These are phyloP conservation scores for Gryllus longicercus DNA, from an alignment of 2,888 invertebrate species.

Conservation along the genomic window DNA sequence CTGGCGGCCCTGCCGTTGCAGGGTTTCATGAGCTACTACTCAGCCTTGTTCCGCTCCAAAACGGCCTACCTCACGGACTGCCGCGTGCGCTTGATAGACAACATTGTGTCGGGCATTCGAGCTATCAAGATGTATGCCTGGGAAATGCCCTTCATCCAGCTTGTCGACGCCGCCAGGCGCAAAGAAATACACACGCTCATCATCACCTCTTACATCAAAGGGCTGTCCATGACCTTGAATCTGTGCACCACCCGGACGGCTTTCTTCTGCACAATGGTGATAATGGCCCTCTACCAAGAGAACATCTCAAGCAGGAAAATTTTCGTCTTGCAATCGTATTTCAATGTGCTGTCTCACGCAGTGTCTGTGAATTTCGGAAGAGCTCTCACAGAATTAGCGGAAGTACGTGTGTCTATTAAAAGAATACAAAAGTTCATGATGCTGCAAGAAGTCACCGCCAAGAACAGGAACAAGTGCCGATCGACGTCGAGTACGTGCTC, in stretches of 20 bases:
- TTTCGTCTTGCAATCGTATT: slow-evolving; percentile 4
- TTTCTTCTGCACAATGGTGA: neutral
- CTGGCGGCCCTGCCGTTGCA: slow-evolving; percentile 38
- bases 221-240: neutral
- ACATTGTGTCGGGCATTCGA: neutral
- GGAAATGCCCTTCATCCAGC: neutral
- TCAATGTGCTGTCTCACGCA: neutral
- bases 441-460: neutral
- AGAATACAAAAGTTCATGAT: neutral
- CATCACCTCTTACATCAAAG: neutral
- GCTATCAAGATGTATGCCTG: neutral
- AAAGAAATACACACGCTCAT: neutral
- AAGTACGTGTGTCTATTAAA: neutral
- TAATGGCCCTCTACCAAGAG: neutral
- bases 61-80: neutral
- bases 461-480: too few species aligned
- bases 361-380: neutral
- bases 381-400: neutral
- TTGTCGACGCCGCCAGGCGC: neutral
- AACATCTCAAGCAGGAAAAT: neutral
- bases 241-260: neutral
- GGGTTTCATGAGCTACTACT: slow-evolving; percentile 33
- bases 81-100: neutral
- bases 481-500: neutral
- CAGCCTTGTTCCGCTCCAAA: neutral